Evolutionary conservation across 53 echinoderm and acorn worm genomes (phyloP).

Genomic region (Patiria pectinifera): DNA sequence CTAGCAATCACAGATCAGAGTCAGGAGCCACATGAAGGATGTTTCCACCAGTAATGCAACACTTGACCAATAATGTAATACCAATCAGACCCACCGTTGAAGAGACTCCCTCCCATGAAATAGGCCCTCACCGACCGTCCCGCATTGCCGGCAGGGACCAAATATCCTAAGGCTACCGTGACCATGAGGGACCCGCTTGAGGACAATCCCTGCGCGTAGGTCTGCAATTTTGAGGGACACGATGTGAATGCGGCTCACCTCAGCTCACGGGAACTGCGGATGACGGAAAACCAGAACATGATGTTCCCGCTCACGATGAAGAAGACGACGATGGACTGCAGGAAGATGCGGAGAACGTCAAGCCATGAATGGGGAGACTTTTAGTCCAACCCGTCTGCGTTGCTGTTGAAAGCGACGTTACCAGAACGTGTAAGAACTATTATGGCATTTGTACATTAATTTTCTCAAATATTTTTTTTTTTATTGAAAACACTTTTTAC

Average conservation of each 20-base stretch:
- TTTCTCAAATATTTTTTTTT: too few species aligned
- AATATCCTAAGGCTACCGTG: not conserved
- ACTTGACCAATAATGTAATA: too few species aligned
- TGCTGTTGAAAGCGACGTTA: not conserved
- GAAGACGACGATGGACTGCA: conserved; percentile 1
- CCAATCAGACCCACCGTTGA: conserved; percentile 16
- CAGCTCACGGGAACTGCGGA: not conserved
- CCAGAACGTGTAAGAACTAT: too few species aligned
- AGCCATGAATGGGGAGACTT: conserved; percentile 1
- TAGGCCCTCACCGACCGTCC: not conserved
- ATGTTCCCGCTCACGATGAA: conserved; percentile 18
- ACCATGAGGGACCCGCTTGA: conserved; percentile 8
- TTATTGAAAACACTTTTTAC: too few species aligned
- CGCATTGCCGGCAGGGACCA: not conserved
- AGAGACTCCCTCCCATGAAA: conserved; percentile 19
- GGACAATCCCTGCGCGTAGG: not conserved
- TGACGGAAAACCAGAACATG: not conserved
- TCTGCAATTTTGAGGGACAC: conserved; percentile 33
- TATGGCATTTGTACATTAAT: too few species aligned
- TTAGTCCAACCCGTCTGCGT: not conserved
- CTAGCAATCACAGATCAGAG: conserved; percentile 34
- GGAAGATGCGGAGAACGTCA: not conserved
- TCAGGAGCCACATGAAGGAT: conserved; percentile 24
- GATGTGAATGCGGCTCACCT: conserved; percentile 34
- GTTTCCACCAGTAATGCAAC: too few species aligned